These are phyloP conservation scores for Tachina fera DNA, from an alignment of 2,888 invertebrate genomes.

Conservation along the genomic window DNA sequence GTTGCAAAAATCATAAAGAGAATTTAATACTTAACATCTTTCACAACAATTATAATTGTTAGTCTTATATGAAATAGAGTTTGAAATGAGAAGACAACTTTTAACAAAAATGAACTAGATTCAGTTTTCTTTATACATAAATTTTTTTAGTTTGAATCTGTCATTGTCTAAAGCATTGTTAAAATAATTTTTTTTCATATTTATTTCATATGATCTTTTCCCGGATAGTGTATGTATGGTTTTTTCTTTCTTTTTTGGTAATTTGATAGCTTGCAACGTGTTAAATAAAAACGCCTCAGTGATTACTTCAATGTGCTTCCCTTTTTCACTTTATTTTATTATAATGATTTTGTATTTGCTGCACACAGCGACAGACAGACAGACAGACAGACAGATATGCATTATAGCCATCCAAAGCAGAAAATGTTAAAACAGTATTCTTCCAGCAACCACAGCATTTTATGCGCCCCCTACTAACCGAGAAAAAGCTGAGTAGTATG, in stretches of 20 bases:
- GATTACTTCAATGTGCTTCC: conserved; percentile 77
- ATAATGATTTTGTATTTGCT: conserved; percentile 72
- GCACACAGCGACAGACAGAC: conserved; percentile 54
- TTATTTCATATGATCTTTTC: conserved; percentile 48
- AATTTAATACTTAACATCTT: conserved; percentile 23
- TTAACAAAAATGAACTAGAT: conserved; percentile 23
- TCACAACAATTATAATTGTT: background rate
- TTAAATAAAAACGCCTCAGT: conserved; percentile 79
- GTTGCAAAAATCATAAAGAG: conserved; percentile 35
- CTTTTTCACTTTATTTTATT: conserved; percentile 71
- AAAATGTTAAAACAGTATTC: conserved; percentile 19
- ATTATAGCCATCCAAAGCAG: conserved; percentile 7
- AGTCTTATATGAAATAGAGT: background rate
- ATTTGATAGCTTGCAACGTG: conserved; percentile 79
- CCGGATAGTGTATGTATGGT: conserved; percentile 11
- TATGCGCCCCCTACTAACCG: conserved; percentile 69
- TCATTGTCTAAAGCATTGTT: conserved; percentile 25
- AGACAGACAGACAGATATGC: conserved; percentile 5
- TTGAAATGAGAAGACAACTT: conserved; percentile 2
- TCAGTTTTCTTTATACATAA: background rate
- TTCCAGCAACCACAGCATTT: conserved; percentile 54
- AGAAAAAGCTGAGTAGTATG: conserved; percentile 21
- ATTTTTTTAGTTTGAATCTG: conserved; percentile 32
- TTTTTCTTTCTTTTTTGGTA: conserved; percentile 73
- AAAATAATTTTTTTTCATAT: background rate